These are phyloP conservation scores for mouse (Mus musculus) DNA, from an alignment of 2,113 vertebrate genomes.

Conservation along the genomic window GRCm39 chr4:46854001-46854500, in stretches of 20 bases:
- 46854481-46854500: background rate
- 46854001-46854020: background rate
- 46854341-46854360: background rate
- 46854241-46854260: background rate
- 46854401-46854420: background rate
- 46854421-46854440: background rate
- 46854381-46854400: background rate
- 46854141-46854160: background rate
- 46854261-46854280: background rate
- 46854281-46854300: background rate
- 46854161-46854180: background rate
- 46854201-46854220: background rate
- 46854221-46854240: background rate
- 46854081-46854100: background rate
- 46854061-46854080: background rate
- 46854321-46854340: background rate
- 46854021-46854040: background rate
- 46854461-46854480: background rate
- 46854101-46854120: background rate
- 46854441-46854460: background rate
- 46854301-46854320: background rate
- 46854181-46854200: background rate
- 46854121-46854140: background rate
- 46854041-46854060: background rate
- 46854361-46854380: background rate